Evolutionary conservation across 1,140 invertebrate species (phyloP).

Genomic region (Heterodera carotae): DNA sequence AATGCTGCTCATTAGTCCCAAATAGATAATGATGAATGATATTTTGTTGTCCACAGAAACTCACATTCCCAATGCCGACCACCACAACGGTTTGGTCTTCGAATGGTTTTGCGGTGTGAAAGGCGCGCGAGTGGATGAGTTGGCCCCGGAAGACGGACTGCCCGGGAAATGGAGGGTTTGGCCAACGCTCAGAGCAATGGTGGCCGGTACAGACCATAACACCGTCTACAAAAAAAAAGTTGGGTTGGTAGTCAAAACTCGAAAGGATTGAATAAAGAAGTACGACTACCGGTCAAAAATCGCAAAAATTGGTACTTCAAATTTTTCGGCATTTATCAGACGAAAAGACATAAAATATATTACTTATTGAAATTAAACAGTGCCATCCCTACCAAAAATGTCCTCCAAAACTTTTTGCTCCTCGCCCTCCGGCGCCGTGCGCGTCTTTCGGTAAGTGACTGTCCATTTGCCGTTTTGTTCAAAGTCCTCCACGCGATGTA

Average conservation of each 20-base stretch:
- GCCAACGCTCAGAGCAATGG: slow-evolving; percentile 55
- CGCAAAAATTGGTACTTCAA: no score
- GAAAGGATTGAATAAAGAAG: no score
- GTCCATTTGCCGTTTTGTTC: slow-evolving; percentile 55
- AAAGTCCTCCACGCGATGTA: slow-evolving; percentile 42
- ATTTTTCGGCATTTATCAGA: no score
- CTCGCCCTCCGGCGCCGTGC: neutral
- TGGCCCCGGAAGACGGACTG: slow-evolving; percentile 67
- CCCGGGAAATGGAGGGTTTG: slow-evolving; percentile 55
- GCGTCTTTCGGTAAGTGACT: slow-evolving; percentile 45
- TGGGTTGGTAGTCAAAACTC: no score
- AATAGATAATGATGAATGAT: no score
- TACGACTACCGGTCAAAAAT: no score
- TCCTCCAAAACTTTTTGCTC: slow-evolving; percentile 13
- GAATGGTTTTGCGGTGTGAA: slow-evolving; percentile 43
- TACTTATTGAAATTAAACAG: no score
- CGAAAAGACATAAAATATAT: no score
- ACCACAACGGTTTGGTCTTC: slow-evolving; percentile 68
- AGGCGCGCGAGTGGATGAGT: slow-evolving; percentile 64
- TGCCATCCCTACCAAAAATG: neutral
- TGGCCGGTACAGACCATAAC: slow-evolving; percentile 64
- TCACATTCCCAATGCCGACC: slow-evolving; percentile 69
- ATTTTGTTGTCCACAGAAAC: neutral
- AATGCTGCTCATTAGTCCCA: neutral
- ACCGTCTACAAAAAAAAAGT: slow-evolving; percentile 56